These are phyloP conservation scores for Germaria angustata DNA, from an alignment of 2,888 invertebrate genomes.

Conservation along the genomic window DNA sequence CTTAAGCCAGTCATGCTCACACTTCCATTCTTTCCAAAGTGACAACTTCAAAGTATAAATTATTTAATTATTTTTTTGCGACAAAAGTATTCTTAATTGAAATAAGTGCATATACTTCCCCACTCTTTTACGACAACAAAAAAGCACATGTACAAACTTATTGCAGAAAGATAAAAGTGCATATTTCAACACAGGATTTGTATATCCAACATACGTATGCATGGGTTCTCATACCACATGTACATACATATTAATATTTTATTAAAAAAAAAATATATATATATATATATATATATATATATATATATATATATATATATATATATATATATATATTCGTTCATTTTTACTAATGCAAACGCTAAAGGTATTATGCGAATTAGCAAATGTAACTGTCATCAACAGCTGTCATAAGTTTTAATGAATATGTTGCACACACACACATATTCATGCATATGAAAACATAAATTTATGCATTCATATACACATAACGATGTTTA, in stretches of 20 bases:
- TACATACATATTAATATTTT: too few species aligned
- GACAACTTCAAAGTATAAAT: conserved; percentile 34
- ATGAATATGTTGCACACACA: conserved; percentile 26
- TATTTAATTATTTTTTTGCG: not conserved
- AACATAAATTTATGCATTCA: not conserved
- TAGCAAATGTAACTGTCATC: conserved; percentile 63
- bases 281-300: not conserved
- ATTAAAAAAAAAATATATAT: too few species aligned
- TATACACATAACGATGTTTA: not conserved
- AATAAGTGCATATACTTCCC: not conserved
- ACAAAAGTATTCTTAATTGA: conserved; percentile 11
- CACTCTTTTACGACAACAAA: not conserved
- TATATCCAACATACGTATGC: not conserved
- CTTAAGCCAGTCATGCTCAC: not conserved
- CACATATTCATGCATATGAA: not conserved
- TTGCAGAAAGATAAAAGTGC: not conserved
- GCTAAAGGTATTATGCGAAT: conserved; percentile 58
- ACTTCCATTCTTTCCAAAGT: not conserved
- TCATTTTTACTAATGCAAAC: conserved; percentile 9
- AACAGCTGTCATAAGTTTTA: conserved; percentile 61
- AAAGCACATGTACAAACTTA: not conserved
- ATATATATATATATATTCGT: conserved; percentile 1
- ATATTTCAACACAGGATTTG: conserved; percentile 2
- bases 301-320: not conserved
- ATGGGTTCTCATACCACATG: not conserved